Base-by-base conservation (phyloP, 2,113 vertebrate species). In the Capricornis sumatraensis region DNA sequence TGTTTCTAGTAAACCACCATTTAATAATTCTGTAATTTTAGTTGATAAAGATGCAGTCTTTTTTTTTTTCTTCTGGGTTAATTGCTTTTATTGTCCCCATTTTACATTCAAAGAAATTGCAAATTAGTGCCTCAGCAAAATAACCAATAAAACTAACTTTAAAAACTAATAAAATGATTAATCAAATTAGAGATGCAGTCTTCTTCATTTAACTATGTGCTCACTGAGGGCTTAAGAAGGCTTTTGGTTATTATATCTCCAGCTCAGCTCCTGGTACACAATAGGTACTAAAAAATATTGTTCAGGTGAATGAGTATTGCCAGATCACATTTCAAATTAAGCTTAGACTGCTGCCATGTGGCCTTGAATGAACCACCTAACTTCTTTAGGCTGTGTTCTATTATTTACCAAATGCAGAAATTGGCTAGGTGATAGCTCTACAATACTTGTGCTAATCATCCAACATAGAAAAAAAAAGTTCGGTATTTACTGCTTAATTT, bases 321-420 rank as follows among this genome's bases (percentile, higher is more conserved):
- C 82, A 94, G 78, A 87, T 87, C 52, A 55, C 50, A 76, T 83
- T 91, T 84, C 88, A 40, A 91, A 91, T 95, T 86, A 86, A 97
- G 33, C 47, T 79, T 86, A 96, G 74, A 76, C 7, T 57, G 74
- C 17, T 94, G 45, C 60, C 36, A 2, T 82, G 33, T 96, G 89
- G 79, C 89, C 87, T 94, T 89, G 67, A 95, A 55, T 86, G 91
- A 96, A 74, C 55, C 21, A 43, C 16, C 23, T 86, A 78, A 79
- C n/a, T 55, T 67, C 19, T 97, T 71, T 71, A 43, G 47, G 4
- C 27, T 87, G 33, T 87, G 60, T 27, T 67, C 85, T 90, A 28
- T 95, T 76, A 87, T 79, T 90, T 95, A 82, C 71, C 83, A 95
- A 94, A 95, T 62, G 50, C 74, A 43, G 71, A 91, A 85, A 53